Conservation (phyloP, 2,797 vertebrate genomes). For the Falco columbarius region DNA sequence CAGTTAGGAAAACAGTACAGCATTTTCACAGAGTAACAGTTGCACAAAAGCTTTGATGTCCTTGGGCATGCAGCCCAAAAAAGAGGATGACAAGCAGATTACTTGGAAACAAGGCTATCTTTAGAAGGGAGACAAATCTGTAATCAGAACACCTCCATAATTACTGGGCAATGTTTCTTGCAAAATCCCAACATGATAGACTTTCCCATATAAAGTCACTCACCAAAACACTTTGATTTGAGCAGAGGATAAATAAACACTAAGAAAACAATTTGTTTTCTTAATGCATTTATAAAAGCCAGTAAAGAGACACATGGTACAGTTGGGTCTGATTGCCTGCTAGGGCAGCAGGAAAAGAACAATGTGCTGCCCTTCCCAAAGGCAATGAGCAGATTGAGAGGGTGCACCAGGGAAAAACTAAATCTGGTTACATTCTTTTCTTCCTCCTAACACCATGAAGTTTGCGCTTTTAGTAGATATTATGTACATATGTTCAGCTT, state of each 20-base stretch:
- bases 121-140: constrained; percentile 51
- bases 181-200: constrained; percentile 20
- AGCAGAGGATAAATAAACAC: constrained; percentile 6
- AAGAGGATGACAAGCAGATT: constrained; percentile 49
- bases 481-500: not conserved
- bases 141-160: constrained; percentile 55
- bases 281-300: not conserved
- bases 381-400: not conserved
- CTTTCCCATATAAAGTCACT: not conserved
- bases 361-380: not conserved
- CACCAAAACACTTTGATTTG: constrained; percentile 6
- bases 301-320: not conserved
- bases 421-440: not conserved
- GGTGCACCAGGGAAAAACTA: not conserved
- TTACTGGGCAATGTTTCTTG: constrained; percentile 35
- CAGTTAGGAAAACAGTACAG: not conserved
- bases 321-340: not conserved
- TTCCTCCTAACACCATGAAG: not conserved
- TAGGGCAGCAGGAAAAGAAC: not conserved
- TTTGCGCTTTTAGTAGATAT: not conserved
- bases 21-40: constrained; percentile 19
- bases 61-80: constrained; percentile 17
- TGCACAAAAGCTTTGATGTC: not conserved
- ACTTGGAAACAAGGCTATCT: constrained; percentile 64
- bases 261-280: not conserved